phyloP scores from a whole-genome alignment of 2,888 invertebrate genomes.

The Crioceris asparagi region DNA sequence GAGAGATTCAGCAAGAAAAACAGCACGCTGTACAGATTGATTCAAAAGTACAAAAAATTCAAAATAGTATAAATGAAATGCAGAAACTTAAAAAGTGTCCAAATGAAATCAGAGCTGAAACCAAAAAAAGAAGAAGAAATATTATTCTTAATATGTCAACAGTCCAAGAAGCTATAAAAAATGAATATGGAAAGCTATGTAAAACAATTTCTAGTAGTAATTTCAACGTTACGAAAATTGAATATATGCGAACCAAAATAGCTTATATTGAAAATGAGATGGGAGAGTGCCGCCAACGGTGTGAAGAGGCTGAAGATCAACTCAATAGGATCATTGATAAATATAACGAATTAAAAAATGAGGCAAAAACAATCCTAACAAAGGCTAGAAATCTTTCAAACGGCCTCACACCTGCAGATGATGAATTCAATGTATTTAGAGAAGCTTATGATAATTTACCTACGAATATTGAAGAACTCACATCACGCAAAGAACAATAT shows the following conservation, averaged over 20 bases:
- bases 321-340: slow-evolving; percentile 30
- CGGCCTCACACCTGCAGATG: slow-evolving; percentile 46
- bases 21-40: slow-evolving; percentile 19
- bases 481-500: slow-evolving; percentile 45
- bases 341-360: slow-evolving; percentile 28
- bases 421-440: slow-evolving; percentile 43
- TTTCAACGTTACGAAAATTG: slow-evolving; percentile 19
- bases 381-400: slow-evolving; percentile 47
- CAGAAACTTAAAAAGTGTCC: slow-evolving; percentile 17
- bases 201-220: slow-evolving; percentile 15
- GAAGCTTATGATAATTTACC: slow-evolving; percentile 46
- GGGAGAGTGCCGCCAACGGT: slow-evolving; percentile 27
- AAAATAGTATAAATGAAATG: slow-evolving; percentile 21
- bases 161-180: slow-evolving; percentile 22
- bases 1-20: slow-evolving; percentile 20
- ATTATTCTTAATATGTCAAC: not conserved
- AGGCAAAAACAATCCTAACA: slow-evolving; percentile 41
- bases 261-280: slow-evolving; percentile 31
- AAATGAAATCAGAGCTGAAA: slow-evolving; percentile 28
- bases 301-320: slow-evolving; percentile 29
- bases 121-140: slow-evolving; percentile 10
- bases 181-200: slow-evolving; percentile 15
- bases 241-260: slow-evolving; percentile 22
- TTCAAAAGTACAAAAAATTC: slow-evolving; percentile 18
- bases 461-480: slow-evolving; percentile 42